Conservation (phyloP, 2,888 invertebrate species). For the Eustalomyia histrio region DNA sequence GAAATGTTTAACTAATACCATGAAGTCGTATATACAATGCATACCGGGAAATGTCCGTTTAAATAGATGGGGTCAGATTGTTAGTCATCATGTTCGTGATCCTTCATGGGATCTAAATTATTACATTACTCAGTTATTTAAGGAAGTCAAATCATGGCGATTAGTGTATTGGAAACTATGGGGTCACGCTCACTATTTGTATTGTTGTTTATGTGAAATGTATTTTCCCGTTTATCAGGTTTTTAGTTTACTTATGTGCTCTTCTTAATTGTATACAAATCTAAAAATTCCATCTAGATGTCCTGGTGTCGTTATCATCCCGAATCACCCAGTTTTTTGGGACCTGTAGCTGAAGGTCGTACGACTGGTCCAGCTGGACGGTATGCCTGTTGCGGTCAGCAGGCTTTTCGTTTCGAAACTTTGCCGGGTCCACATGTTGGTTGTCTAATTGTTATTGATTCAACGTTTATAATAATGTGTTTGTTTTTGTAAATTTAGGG, state of each 20-base stretch:
- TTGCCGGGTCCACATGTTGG: constrained; percentile 77
- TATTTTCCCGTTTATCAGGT: constrained; percentile 87
- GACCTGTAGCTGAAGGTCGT: constrained; percentile 82
- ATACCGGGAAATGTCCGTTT: constrained; percentile 86
- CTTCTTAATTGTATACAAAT: neutral
- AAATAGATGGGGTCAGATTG: constrained; percentile 86
- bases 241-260: neutral
- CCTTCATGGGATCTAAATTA: constrained; percentile 89
- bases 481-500: constrained; percentile 80
- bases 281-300: constrained; percentile 80
- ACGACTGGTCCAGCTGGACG: constrained; percentile 86
- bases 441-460: neutral
- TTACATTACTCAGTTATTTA: constrained; percentile 87
- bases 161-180: constrained; percentile 96
- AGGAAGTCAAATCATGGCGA: constrained; percentile 91
- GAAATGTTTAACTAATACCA: constrained; percentile 85
- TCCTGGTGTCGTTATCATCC: constrained; percentile 91
- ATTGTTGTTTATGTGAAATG: constrained; percentile 88
- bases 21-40: constrained; percentile 87
- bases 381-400: constrained; percentile 93
- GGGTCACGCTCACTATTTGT: constrained; percentile 93
- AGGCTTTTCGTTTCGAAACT: constrained; percentile 83
- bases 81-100: constrained; percentile 87
- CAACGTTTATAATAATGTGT: neutral
- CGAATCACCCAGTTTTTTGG: constrained; percentile 88